phyloP scores from a whole-genome alignment of 2,113 vertebrate genomes.

The Rana temporaria region DNA sequence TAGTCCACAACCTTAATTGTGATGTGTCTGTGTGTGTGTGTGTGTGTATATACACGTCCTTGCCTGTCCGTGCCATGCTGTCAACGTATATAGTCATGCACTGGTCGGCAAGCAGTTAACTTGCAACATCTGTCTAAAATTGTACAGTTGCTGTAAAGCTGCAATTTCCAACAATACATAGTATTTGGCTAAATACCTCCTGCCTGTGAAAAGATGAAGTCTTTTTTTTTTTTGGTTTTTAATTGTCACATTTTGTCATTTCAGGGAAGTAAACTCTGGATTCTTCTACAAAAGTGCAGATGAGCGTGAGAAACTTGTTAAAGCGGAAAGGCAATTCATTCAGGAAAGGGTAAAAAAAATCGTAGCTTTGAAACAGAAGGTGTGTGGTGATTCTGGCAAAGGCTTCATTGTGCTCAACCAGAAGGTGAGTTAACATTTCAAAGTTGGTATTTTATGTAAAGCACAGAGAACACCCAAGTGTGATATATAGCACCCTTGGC shows the following conservation, averaged over 20 bases:
- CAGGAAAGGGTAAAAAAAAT: slow-evolving; percentile 95
- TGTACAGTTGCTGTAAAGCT: no score
- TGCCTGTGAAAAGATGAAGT: no score
- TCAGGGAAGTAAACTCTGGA: slow-evolving; percentile 94
- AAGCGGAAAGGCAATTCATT: slow-evolving; percentile 95
- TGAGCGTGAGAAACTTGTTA: slow-evolving; percentile 93
- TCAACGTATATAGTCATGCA: no score
- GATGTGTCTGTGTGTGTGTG: no score
- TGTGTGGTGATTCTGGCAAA: slow-evolving; percentile 85
- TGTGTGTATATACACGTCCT: no score
- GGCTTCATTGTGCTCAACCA: slow-evolving; percentile 96
- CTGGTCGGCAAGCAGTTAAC: no score
- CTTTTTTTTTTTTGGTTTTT: background rate
- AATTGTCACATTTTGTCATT: background rate
- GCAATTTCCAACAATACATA: no score
- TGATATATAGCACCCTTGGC: slow-evolving; percentile 77
- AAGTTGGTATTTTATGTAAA: background rate
- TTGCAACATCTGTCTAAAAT: no score
- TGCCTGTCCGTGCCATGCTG: no score
- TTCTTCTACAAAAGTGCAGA: slow-evolving; percentile 97
- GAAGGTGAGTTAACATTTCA: slow-evolving; percentile 79
- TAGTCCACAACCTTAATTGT: no score
- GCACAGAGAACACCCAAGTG: slow-evolving; percentile 81
- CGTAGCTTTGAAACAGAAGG: slow-evolving; percentile 86
- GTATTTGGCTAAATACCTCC: no score